These are phyloP conservation scores for Pycnomerus fuliginosus DNA, from an alignment of 2,888 invertebrate genomes.

Conservation along the genomic window DNA sequence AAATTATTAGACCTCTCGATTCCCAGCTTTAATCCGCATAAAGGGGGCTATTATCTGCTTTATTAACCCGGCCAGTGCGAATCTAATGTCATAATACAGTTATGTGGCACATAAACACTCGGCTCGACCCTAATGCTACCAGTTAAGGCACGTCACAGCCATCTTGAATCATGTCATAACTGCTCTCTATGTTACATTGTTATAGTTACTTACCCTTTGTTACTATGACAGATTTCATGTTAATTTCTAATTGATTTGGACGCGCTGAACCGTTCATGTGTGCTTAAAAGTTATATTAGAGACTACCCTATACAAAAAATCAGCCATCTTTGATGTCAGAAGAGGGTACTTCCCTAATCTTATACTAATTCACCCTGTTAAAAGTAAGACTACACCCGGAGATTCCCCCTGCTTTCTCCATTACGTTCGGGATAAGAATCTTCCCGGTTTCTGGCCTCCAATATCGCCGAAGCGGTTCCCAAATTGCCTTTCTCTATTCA, in stretches of 20 bases:
- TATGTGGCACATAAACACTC: conserved; percentile 38
- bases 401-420: conserved; percentile 16
- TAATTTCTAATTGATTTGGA: no score
- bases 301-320: conserved; percentile 33
- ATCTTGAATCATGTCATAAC: conserved; percentile 27
- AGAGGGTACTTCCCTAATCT: conserved; percentile 44
- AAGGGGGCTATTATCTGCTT: conserved; percentile 43
- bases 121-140: conserved; percentile 25
- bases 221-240: no score
- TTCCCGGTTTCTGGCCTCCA: no score
- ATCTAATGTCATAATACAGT: conserved; percentile 46
- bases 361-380: conserved; percentile 46
- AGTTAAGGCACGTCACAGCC: conserved; percentile 23
- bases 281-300: no score
- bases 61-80: conserved; percentile 43
- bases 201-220: no score
- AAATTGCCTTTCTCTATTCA: no score
- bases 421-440: no score
- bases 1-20: not conserved
- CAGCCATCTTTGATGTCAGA: conserved; percentile 46
- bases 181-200: no score
- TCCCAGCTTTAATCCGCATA: conserved; percentile 4
- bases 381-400: conserved; percentile 45
- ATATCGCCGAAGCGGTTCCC: no score
- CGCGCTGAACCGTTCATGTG: no score